phyloP scores from a whole-genome alignment of 1,140 invertebrate species.

The Zaprionus tsacasi region DNA sequence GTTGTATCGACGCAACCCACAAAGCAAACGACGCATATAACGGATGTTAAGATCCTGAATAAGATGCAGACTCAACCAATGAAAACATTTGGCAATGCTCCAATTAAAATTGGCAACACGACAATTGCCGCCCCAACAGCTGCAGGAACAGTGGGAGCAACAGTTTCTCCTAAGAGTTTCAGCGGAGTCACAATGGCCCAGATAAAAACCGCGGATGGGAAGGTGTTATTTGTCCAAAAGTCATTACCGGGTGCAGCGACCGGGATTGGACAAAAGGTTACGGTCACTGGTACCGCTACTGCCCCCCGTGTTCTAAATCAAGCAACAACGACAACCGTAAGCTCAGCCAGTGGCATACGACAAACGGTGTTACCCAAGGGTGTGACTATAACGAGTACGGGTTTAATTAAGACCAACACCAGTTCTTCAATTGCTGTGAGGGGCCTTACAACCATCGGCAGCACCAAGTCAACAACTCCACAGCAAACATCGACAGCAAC shows the following conservation, averaged over 20 bases:
- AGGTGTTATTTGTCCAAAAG: slow-evolving; percentile 63
- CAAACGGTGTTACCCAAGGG: slow-evolving; percentile 57
- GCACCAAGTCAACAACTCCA: slow-evolving; percentile 9
- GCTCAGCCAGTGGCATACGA: slow-evolving; percentile 38
- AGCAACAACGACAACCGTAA: slow-evolving; percentile 7
- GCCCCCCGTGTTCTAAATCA: slow-evolving; percentile 15
- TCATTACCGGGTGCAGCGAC: slow-evolving; percentile 13
- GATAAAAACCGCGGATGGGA: slow-evolving; percentile 63
- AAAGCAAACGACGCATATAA: slow-evolving; percentile 24
- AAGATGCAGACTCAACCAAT: slow-evolving; percentile 46
- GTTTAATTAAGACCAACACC: slow-evolving; percentile 51
- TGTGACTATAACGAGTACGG: slow-evolving; percentile 38
- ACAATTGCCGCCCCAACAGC: slow-evolving; percentile 30
- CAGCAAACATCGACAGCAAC: slow-evolving; percentile 5
- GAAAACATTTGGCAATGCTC: slow-evolving; percentile 32
- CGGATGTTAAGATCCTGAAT: slow-evolving; percentile 63
- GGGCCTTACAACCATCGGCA: slow-evolving; percentile 38
- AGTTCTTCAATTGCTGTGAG: slow-evolving; percentile 46
- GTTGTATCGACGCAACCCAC: slow-evolving; percentile 35
- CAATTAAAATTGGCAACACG: slow-evolving; percentile 56
- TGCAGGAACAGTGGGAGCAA: slow-evolving; percentile 14
- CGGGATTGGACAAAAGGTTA: slow-evolving; percentile 10
- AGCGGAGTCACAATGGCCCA: slow-evolving; percentile 50
- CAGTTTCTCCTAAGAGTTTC: slow-evolving; percentile 24
- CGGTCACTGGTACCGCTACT: not conserved